Evolutionary conservation across 1,140 invertebrate species (phyloP).

Genomic region (Cardiocondyla obscurior): DNA sequence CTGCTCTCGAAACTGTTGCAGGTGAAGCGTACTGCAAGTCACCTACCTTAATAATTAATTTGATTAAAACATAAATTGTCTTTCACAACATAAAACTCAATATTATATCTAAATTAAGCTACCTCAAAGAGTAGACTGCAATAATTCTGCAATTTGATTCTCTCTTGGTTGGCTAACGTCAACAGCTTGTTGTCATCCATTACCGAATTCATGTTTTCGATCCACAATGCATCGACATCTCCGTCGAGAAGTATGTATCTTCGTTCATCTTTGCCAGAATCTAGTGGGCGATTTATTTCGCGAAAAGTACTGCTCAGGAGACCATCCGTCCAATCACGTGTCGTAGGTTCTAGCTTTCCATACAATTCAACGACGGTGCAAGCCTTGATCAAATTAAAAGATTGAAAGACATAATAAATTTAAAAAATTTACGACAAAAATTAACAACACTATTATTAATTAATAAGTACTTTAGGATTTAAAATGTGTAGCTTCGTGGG

Average conservation of each 20-base stretch:
- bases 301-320: slow-evolving; percentile 95
- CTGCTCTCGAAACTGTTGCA: slow-evolving; percentile 94
- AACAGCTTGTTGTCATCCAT: slow-evolving; percentile 97
- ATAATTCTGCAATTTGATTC: slow-evolving; percentile 92
- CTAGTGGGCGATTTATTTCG: slow-evolving; percentile 92
- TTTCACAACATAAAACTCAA: background rate
- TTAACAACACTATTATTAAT: slow-evolving; percentile 6
- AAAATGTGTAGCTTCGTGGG: slow-evolving; percentile 91
- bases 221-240: slow-evolving; percentile 96
- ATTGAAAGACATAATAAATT: background rate
- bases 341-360: slow-evolving; percentile 93
- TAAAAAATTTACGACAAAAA: background rate
- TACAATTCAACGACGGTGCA: slow-evolving; percentile 95
- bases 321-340: slow-evolving; percentile 96
- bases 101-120: slow-evolving; percentile 1
- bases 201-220: slow-evolving; percentile 98
- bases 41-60: slow-evolving; percentile 85
- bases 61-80: background rate
- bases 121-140: slow-evolving; percentile 95
- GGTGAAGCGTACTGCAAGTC: slow-evolving; percentile 95
- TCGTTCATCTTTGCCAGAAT: slow-evolving; percentile 87
- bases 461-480: slow-evolving; percentile 89
- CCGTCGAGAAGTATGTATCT: slow-evolving; percentile 96
- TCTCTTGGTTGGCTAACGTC: slow-evolving; percentile 95
- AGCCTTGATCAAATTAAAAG: slow-evolving; percentile 84